Evolutionary conservation across 92 coral and sea anemone species (phyloP).

Genomic region (Epizoanthus scotinus): DNA sequence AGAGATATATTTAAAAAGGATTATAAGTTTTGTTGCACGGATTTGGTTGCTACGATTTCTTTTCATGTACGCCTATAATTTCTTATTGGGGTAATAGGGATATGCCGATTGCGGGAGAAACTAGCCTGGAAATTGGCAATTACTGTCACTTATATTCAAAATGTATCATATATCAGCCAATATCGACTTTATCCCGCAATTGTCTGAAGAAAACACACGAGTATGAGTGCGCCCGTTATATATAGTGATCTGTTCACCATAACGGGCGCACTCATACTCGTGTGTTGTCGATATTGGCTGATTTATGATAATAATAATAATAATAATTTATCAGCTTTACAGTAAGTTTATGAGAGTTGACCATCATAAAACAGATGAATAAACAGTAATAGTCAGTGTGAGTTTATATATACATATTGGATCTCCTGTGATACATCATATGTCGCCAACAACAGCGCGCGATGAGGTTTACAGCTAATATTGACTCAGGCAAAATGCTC

Average conservation of each 20-base stretch:
- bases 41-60: no score
- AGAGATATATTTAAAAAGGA: no score
- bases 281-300: no score
- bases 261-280: no score
- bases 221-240: no score
- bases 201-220: no score
- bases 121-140: not conserved
- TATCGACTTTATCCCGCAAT: no score
- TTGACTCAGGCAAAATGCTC: not conserved
- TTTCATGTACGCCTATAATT: not conserved
- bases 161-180: no score
- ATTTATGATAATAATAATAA: no score
- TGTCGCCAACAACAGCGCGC: not conserved
- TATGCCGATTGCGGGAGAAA: not conserved
- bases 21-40: no score
- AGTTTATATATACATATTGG: not conserved
- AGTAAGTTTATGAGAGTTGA: not conserved
- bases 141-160: no score
- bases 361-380: not conserved
- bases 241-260: no score
- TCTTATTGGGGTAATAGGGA: not conserved
- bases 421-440: not conserved
- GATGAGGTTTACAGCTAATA: not conserved
- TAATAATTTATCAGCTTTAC: not conserved
- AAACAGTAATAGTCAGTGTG: not conserved